These are phyloP conservation scores for Hecatera dysodea DNA, from an alignment of 2,888 invertebrate species.

Conservation along the genomic window DNA sequence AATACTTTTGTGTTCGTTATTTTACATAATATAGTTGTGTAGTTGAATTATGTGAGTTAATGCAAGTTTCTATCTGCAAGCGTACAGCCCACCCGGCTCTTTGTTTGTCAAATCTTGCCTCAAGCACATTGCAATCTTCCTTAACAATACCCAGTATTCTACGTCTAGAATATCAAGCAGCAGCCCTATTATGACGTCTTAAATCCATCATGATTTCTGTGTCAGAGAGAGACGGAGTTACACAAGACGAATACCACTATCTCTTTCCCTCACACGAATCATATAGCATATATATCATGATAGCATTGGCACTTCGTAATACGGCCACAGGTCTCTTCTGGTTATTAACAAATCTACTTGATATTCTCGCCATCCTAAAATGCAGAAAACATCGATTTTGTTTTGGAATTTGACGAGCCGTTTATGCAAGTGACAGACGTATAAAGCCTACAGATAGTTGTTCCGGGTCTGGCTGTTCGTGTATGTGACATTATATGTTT, in stretches of 20 bases:
- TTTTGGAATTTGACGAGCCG: background rate
- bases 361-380: background rate
- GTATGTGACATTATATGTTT: no score
- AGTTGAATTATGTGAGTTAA: background rate
- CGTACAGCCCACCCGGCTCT: no score
- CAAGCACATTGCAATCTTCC: background rate
- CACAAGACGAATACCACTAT: no score
- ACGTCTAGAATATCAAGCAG: background rate
- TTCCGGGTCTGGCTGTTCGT: no score
- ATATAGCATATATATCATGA: no score
- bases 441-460: no score
- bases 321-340: no score
- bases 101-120: background rate
- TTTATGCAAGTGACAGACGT: background rate
- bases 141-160: background rate
- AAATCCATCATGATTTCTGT: no score
- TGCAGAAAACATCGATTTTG: background rate
- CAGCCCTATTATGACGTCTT: no score
- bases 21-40: background rate
- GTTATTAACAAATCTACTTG: background rate
- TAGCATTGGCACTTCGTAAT: no score
- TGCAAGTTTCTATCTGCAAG: background rate
- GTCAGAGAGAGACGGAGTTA: no score
- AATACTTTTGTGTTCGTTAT: constrained; percentile 1
- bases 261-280: no score